Base-by-base conservation (phyloP, 2,797 vertebrate genomes). In the Meda fulgida region DNA sequence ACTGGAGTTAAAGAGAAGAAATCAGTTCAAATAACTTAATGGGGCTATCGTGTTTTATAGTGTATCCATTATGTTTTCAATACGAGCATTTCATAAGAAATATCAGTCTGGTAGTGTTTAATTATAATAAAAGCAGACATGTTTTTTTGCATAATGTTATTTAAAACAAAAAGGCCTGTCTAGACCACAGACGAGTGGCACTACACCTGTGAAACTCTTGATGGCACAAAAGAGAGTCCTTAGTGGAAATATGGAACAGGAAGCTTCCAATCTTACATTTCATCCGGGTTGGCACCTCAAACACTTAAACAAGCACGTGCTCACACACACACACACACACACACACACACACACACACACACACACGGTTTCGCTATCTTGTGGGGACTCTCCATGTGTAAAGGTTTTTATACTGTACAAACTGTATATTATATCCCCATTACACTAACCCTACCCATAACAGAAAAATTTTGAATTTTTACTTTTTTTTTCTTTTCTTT, bases 101-200 rank as follows among this genome's bases (percentile, higher is more conserved):
- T 31, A 38, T 55, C 23, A 38, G 31, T 71, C 69, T 71, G 23
- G 6, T 26, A n/a, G 23, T 26, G 23, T 43, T 73, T 29, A 29
- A 29, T 63, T 29, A 43, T 46, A 18, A 78, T 29, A 19, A 46
- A 78, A 65, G 58, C 26, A 65, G 36, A 26, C 34, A 10, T 58
- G 23, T 36, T 63, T 63, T 10, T 63, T 43, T 65, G 76, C 76
- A 78, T 78, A 63, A 78, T 78, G 58, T 14, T 46, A 78, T 78
- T 65, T 43, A 29, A 78, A 65, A 65, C 13, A 78, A 65, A 65
- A 46, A 65, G 55, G 21, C n/a, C 58, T 29, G 36, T 36, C 9
- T 5, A 63, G 55, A 63, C 58, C 9, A 65, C 55, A 78, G 23
- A 53, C 1, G 34, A 77, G 51, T 40, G 75, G 53, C 60, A 60